Base-by-base conservation (phyloP, 2,113 vertebrate genomes). In the Ceyx margarethae region DNA sequence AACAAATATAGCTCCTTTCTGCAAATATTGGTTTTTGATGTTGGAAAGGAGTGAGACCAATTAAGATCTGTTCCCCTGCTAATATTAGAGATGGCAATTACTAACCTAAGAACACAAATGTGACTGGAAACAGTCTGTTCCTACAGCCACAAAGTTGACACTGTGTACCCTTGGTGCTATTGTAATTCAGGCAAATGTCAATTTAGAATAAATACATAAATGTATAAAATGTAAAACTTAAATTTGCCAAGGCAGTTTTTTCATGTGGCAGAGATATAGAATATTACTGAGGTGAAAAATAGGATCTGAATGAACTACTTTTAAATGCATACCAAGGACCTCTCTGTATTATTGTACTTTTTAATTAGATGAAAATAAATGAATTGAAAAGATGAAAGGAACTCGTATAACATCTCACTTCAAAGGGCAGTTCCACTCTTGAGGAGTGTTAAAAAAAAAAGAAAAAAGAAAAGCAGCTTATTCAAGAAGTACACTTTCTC, bases 361-460 rank as follows among this genome's bases (percentile, higher is more conserved):
- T 87, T 96, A 96, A 96, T 96, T 96, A 95, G 84, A 85, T 90
- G 84, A 94, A 96, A 95, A 96, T 91, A 96, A 95, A 94, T 89
- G 69, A 95, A 92, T 91, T 85, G 91, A 87, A 93, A 94, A 95
- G 95, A 96, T 96, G 95, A 96, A 96, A 96, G 94, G 75, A 89
- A 82, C 37, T 92, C 21, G 5, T 93, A 81, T 92, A 92, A 56
- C 72, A 85, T 89, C 86, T 82, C 84, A 93, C 95, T 95, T 96
- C 94, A 96, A 96, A 96, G 94, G 67, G 53, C 33, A 89, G 71
- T 79, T 93, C 81, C 25, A 80, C 84, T 95, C 89, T 76, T 80
- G 94, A 93, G 89, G 64, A 92, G 81, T 19, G 15, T 58, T 86
- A 81, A 68, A 75, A 37, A 7, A 53, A 56, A 50, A 53, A 48